Evolutionary conservation across 2,797 vertebrate genomes (phyloP), one percentile per base, ranked within the genome.

Genomic region (Neostethus bicornis): DNA sequence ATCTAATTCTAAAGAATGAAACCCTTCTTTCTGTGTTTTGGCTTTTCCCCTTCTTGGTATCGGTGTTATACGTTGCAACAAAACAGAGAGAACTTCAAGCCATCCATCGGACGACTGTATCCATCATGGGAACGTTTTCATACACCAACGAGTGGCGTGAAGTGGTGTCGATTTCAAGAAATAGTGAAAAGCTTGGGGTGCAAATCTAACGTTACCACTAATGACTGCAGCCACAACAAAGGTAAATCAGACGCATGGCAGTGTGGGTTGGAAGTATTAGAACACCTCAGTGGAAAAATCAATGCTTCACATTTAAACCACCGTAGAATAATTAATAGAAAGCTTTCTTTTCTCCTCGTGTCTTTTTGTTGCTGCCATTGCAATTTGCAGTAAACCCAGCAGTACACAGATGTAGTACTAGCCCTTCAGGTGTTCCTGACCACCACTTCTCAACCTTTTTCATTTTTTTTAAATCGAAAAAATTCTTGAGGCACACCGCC

Each of bases 191-290:
- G 38, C 44, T 34, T 16, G 12, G 45, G 66, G 47, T 51, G 24
- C n/a, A 47, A 34, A 34, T 71, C 51, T 20, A 17, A 23, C 61
- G 68, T 54, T 53, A 23, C 39, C 57, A 55, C 55, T 60, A 65
- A 77, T 79, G 75, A 83, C 57, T 63, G 69, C 67, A 16, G 50
- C 44, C 58, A 20, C 59, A 24, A 54, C 54, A 13, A 66, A 87
- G 86, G 84, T 85, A 84, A 85, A 39, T 47, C 24, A 45, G 43
- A 57, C 55, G 63, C 44, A 7, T 3, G 19, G 29, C 9, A 4
- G 4, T 13, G 9, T 2, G 11, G 2, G 16, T 39, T 4, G 51
- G 0, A 0, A 41, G 28, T 20, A 0, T 31, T 16, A 19, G 9
- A 10, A 1, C 24, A n/a, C 5, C 44, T 2, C 37, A 0, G 37